These are phyloP conservation scores for Phyllotis vaccarum DNA, from an alignment of 2,797 vertebrate species.

Conservation along the genomic window DNA sequence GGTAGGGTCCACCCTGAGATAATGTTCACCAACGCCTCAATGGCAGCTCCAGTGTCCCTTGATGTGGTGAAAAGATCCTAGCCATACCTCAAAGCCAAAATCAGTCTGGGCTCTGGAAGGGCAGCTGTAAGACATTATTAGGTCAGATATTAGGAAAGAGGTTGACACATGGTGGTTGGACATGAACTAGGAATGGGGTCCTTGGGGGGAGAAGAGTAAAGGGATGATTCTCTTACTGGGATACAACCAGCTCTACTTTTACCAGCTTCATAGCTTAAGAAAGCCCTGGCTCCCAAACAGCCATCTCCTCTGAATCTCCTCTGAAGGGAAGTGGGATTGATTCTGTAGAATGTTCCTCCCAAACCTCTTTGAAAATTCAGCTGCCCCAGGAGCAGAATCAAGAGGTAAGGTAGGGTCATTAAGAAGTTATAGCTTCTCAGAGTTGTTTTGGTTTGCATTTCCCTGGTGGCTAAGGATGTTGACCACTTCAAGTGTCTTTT, in stretches of 20 bases:
- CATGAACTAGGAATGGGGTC: not conserved
- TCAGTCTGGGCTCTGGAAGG: not conserved
- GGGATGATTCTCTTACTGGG: too few relatives aligned
- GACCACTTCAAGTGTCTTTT: too few relatives aligned
- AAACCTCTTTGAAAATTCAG: not conserved
- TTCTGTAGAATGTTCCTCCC: not conserved
- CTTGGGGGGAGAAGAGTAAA: too few relatives aligned
- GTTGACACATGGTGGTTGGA: not conserved
- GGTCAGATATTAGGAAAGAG: not conserved
- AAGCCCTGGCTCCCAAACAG: not conserved
- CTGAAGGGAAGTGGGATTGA: not conserved
- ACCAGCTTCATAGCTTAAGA: not conserved
- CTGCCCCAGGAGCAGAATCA: not conserved
- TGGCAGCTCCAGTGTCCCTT: not conserved
- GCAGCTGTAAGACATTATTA: not conserved
- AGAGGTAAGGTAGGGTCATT: not conserved
- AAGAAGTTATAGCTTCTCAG: too few relatives aligned
- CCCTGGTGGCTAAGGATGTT: too few relatives aligned
- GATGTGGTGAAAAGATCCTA: not conserved
- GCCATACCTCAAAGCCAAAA: not conserved
- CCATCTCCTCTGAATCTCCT: not conserved
- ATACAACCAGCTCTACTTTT: rapidly evolving
- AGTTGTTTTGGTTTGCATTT: too few relatives aligned
- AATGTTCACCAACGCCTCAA: not conserved
- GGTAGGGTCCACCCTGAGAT: not conserved